Conservation (phyloP, 2,888 invertebrate species). For the Belgica antarctica region DNA sequence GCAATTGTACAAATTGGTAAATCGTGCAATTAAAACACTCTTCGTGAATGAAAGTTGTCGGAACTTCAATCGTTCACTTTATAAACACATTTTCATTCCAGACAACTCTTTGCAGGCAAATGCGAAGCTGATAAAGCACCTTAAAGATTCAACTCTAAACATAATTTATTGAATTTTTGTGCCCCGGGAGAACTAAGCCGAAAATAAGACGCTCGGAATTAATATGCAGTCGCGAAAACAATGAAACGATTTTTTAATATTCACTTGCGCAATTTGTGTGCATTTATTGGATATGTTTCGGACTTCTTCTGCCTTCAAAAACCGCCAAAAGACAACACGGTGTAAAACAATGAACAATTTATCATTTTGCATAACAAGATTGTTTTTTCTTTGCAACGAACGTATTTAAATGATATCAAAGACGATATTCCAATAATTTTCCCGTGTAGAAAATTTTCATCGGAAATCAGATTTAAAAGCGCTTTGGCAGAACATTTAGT, state of each 20-base stretch:
- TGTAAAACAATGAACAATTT: slow-evolving; percentile 43
- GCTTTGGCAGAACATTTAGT: too few species aligned
- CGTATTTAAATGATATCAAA: slow-evolving; percentile 40
- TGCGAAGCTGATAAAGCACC: slow-evolving; percentile 13
- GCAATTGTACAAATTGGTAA: slow-evolving; percentile 3
- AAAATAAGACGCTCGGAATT: neutral
- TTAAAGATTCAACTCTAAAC: slow-evolving; percentile 18
- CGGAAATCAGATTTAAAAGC: neutral
- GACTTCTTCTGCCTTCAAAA: neutral
- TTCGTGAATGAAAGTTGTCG: neutral
- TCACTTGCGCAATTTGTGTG: slow-evolving; percentile 39
- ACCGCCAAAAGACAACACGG: slow-evolving; percentile 12
- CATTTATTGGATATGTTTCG: slow-evolving; percentile 21
- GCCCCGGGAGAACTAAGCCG: neutral
- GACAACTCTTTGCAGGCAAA: too few species aligned
- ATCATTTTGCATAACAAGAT: slow-evolving; percentile 44
- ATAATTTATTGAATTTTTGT: slow-evolving; percentile 40
- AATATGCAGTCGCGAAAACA: slow-evolving; percentile 21
- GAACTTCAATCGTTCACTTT: too few species aligned
- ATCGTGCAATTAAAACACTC: slow-evolving; percentile 9
- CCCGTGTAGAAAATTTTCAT: too few species aligned
- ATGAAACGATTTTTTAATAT: slow-evolving; percentile 41
- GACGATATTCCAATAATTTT: neutral
- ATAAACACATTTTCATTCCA: too few species aligned
- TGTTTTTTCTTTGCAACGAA: slow-evolving; percentile 24